phyloP scores from a whole-genome alignment of 2,888 invertebrate species.

The Heliconius cydno region DNA sequence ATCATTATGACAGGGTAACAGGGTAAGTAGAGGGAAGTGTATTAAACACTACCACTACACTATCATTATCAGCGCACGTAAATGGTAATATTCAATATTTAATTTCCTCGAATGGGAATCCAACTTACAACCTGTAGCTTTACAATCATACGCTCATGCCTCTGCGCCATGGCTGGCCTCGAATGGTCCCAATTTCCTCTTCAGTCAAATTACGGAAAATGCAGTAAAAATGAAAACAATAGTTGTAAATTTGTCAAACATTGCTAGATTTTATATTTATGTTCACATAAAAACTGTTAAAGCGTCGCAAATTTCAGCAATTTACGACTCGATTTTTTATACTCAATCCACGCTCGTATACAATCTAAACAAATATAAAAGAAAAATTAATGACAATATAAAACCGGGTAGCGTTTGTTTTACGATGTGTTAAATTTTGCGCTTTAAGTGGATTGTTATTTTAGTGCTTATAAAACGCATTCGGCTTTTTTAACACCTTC shows the following conservation, averaged over 20 bases:
- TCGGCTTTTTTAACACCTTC: conserved; percentile 5
- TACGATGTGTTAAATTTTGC: conserved; percentile 47
- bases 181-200: no score
- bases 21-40: no score
- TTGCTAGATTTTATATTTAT: conserved; percentile 7
- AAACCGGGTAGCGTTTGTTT: conserved; percentile 41
- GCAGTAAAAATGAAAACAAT: neutral
- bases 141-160: no score
- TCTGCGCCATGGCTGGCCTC: no score
- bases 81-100: no score
- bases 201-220: neutral
- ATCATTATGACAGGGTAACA: no score
- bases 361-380: conserved; percentile 35
- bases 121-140: no score
- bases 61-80: no score
- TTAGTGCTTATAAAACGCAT: conserved; percentile 37
- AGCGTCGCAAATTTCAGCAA: conserved; percentile 2
- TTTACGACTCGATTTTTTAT: conserved; percentile 30
- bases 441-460: conserved; percentile 44
- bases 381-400: conserved; percentile 37
- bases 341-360: conserved; percentile 28
- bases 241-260: neutral
- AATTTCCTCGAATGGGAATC: no score
- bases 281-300: conserved; percentile 1
- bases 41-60: no score